Conservation (phyloP, 2,888 invertebrate genomes). For the Lobophora halterata region DNA sequence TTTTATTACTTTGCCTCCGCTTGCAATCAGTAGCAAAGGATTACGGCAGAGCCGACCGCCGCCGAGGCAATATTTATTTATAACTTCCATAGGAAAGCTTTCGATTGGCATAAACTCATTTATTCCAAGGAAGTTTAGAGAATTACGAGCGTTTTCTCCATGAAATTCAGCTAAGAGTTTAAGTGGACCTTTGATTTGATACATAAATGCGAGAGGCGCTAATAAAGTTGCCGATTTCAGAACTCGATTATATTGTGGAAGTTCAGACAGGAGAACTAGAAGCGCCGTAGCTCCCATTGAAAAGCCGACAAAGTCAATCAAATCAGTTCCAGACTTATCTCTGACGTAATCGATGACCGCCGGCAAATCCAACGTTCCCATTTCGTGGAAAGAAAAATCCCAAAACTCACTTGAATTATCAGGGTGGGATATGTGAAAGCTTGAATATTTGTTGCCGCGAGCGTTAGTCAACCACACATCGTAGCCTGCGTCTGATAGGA, state of each 20-base stretch:
- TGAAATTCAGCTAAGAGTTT: conserved; percentile 38
- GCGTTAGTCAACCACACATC: conserved; percentile 80
- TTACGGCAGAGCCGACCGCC: conserved; percentile 37
- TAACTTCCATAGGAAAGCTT: conserved; percentile 32
- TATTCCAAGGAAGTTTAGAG: conserved; percentile 33
- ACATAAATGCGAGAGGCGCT: conserved; percentile 51
- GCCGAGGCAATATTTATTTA: conserved; percentile 40
- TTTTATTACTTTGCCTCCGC: conserved; percentile 35
- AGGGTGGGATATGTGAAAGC: conserved; percentile 27
- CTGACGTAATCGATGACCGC: conserved; percentile 43
- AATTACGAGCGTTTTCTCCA: conserved; percentile 24
- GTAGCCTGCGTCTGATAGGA: conserved; percentile 73
- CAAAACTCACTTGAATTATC: conserved; percentile 38
- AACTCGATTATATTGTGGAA: conserved; percentile 41
- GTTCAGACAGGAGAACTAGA: conserved; percentile 42
- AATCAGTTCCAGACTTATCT: conserved; percentile 12
- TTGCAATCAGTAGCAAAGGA: conserved; percentile 40
- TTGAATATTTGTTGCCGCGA: conserved; percentile 52
- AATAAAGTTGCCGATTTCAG: conserved; percentile 43
- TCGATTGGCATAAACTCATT: conserved; percentile 34
- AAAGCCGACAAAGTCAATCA: conserved; percentile 46
- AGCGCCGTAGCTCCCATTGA: conserved; percentile 52
- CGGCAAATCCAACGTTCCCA: conserved; percentile 49
- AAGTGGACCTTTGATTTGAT: conserved; percentile 44
- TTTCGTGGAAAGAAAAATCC: conserved; percentile 57